phyloP scores from a whole-genome alignment of 2,888 invertebrate species.

The Geophilus truncorum region DNA sequence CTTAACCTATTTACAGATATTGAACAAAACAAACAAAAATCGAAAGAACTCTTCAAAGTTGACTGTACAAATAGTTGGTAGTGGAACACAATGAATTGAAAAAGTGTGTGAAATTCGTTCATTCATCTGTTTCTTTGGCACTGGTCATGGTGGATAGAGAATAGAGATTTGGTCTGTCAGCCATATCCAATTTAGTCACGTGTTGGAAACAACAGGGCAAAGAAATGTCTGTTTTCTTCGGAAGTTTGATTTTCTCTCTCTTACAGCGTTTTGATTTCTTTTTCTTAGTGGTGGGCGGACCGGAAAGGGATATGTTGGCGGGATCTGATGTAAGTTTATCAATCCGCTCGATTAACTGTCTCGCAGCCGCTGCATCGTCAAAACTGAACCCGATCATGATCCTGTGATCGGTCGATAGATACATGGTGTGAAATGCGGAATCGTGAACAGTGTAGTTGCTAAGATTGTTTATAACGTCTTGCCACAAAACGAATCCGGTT shows the following conservation, averaged over 20 bases:
- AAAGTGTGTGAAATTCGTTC: not conserved
- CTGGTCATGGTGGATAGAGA: constrained; percentile 52
- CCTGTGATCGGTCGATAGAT: constrained; percentile 69
- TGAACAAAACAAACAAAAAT: too few species aligned
- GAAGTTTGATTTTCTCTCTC: constrained; percentile 52
- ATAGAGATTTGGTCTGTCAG: constrained; percentile 61
- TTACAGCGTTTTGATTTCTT: constrained; percentile 52
- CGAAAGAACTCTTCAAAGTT: too few species aligned
- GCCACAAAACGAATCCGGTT: constrained; percentile 75
- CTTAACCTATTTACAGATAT: not conserved
- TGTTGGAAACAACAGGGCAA: constrained; percentile 80
- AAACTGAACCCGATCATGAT: constrained; percentile 73
- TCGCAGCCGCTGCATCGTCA: constrained; percentile 66
- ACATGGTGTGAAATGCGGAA: constrained; percentile 69
- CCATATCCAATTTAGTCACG: constrained; percentile 68
- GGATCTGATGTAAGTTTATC: constrained; percentile 68
- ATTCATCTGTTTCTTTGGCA: not conserved
- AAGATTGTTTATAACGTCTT: constrained; percentile 71
- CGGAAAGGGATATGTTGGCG: constrained; percentile 68
- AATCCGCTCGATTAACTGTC: constrained; percentile 64
- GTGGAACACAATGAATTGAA: not conserved
- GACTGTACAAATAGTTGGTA: too few species aligned
- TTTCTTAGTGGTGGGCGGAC: constrained; percentile 54
- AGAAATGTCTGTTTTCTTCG: constrained; percentile 74
- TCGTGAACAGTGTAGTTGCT: constrained; percentile 67